Evolutionary conservation across 2,797 vertebrate genomes (phyloP).

Genomic region (Gallinago nigripennis): DNA sequence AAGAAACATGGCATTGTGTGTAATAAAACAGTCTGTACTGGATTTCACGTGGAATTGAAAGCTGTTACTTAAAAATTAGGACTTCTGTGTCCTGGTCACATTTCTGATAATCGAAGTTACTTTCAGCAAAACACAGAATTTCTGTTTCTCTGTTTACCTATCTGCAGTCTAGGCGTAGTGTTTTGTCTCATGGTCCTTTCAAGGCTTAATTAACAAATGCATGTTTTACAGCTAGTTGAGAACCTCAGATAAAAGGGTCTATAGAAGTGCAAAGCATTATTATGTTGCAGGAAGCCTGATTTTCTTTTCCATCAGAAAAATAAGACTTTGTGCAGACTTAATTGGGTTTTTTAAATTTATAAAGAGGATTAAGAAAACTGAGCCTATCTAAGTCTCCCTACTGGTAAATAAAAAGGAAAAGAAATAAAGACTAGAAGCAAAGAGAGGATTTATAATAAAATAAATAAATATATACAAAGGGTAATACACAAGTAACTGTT

Average conservation of each 20-base stretch:
- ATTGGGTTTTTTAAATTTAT: conserved; percentile 55
- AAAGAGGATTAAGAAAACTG: conserved; percentile 69
- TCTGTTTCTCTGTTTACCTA: background rate
- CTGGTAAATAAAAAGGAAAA: conserved; percentile 46
- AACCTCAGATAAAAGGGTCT: conserved; percentile 38
- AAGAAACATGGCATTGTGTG: background rate
- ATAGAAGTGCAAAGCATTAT: conserved; percentile 37
- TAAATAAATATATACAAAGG: conserved; percentile 31
- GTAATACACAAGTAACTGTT: conserved; percentile 12
- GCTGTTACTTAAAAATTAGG: background rate
- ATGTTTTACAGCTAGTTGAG: conserved; percentile 40
- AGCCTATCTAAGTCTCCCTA: conserved; percentile 66
- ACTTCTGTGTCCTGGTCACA: background rate
- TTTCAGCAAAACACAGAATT: background rate
- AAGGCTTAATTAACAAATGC: conserved; percentile 28
- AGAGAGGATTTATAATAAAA: conserved; percentile 46
- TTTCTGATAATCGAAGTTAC: background rate
- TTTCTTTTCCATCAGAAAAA: conserved; percentile 42
- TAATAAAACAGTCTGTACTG: background rate
- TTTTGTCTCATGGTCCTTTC: background rate
- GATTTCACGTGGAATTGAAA: background rate
- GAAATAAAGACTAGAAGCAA: conserved; percentile 36
- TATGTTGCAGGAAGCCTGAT: conserved; percentile 30
- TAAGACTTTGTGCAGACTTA: conserved; percentile 58
- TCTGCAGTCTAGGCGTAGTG: background rate